Percentiles rank a stretch among this genome's conserved stretches.
phyloP scores from a whole-genome alignment of 2,113 vertebrate species.

The Oceanites oceanicus region DNA sequence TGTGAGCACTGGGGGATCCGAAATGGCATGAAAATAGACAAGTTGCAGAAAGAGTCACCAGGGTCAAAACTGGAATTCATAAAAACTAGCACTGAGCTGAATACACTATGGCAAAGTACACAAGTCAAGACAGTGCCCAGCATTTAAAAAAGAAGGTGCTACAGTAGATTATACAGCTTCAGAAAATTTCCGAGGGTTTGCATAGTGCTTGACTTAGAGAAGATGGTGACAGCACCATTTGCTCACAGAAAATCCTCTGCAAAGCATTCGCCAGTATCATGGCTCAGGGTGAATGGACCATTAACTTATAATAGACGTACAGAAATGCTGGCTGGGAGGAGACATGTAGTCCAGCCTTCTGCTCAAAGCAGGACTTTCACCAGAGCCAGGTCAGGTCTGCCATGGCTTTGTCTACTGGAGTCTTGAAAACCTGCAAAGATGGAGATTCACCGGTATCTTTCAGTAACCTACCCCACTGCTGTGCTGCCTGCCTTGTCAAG shows the following conservation, averaged over 20 bases:
- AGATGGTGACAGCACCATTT: background rate
- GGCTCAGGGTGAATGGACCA: background rate
- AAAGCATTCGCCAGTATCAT: background rate
- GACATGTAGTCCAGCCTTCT: background rate
- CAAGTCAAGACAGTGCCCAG: background rate
- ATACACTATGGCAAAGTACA: background rate
- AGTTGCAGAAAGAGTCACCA: background rate
- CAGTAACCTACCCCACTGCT: background rate
- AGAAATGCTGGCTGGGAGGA: background rate
- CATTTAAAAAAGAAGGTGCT: accelerated
- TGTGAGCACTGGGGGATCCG: accelerated
- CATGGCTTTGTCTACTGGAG: background rate
- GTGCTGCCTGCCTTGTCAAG: accelerated
- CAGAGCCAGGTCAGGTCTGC: background rate
- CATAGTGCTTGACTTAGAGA: background rate
- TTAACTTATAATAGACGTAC: background rate
- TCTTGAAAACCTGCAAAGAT: background rate
- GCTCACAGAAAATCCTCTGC: background rate
- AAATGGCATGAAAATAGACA: background rate
- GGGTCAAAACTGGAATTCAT: background rate
- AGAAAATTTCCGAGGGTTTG: background rate
- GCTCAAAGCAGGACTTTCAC: background rate
- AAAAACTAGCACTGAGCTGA: background rate
- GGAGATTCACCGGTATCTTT: background rate
- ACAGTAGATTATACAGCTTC: background rate